phyloP scores from a whole-genome alignment of 2,888 invertebrate species.

The Chrysolina americana region DNA sequence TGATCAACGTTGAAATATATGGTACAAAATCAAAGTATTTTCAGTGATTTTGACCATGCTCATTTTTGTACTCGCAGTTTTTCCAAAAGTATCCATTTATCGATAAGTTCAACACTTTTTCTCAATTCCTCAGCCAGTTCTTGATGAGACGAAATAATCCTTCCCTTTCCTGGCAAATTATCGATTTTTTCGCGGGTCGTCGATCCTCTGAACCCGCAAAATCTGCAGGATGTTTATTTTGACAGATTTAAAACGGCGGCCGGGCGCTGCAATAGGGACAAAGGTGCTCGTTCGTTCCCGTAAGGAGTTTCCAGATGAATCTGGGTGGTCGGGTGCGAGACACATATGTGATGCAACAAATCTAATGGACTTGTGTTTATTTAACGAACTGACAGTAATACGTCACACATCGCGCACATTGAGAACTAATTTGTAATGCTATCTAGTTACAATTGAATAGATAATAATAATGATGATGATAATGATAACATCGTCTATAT shows the following conservation, averaged over 20 bases:
- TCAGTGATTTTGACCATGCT: too few relatives aligned
- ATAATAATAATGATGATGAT: not conserved
- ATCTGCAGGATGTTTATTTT: constrained; percentile 43
- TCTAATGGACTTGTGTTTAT: constrained; percentile 71
- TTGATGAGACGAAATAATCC: too few relatives aligned
- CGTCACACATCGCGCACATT: constrained; percentile 61
- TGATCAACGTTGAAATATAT: too few relatives aligned
- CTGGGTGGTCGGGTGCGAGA: constrained; percentile 63
- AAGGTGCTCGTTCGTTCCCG: constrained; percentile 36
- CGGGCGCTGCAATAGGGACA: constrained; percentile 42
- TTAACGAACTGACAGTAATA: constrained; percentile 69
- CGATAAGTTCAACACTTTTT: too few relatives aligned
- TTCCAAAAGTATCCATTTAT: too few relatives aligned
- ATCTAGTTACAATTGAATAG: constrained; percentile 34
- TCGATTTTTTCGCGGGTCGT: too few relatives aligned
- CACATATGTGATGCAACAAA: constrained; percentile 70
- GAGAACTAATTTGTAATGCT: constrained; percentile 53
- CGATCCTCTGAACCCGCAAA: not conserved
- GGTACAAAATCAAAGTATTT: too few relatives aligned
- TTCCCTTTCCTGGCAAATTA: too few relatives aligned
- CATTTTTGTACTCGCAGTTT: too few relatives aligned
- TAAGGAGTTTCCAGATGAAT: constrained; percentile 48
- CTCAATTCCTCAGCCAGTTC: too few relatives aligned
- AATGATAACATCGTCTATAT: too few relatives aligned
- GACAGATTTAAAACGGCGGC: constrained; percentile 45